Percentiles rank a stretch among this genome's conserved stretches.
Conservation (phyloP, 2,113 vertebrate genomes). For the Pithys albifrons region DNA sequence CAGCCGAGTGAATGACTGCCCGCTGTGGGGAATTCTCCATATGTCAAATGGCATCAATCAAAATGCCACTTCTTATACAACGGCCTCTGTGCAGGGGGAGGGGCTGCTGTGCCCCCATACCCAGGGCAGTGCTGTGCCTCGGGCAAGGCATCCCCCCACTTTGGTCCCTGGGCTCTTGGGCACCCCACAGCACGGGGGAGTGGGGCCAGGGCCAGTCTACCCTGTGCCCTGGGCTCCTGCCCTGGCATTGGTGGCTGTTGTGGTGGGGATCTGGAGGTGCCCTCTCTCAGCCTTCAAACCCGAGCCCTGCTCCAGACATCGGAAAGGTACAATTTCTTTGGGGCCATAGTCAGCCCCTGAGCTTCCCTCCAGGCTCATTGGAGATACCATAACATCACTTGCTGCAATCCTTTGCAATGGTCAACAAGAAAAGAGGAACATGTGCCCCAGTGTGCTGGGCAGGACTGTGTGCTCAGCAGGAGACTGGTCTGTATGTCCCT, state of each 20-base stretch:
- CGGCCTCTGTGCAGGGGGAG: not conserved
- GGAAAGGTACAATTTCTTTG: fast-evolving
- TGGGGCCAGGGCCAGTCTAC: not conserved
- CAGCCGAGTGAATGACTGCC: conserved; percentile 18
- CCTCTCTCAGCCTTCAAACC: no score
- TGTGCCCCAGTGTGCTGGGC: not conserved
- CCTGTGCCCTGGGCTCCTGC: not conserved
- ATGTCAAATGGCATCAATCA: conserved; percentile 51
- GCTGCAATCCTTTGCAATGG: not conserved
- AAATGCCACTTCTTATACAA: not conserved
- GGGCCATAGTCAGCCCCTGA: not conserved
- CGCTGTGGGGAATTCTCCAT: conserved; percentile 21
- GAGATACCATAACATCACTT: no score
- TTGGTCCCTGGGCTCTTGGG: fast-evolving
- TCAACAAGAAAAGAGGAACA: fast-evolving
- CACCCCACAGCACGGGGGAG: not conserved
- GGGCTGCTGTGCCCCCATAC: not conserved
- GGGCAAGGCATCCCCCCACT: not conserved
- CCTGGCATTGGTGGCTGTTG: fast-evolving
- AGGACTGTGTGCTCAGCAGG: not conserved
- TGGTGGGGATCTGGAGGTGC: no score
- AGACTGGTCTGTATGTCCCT: not conserved
- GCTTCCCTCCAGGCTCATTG: not conserved
- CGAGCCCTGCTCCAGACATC: not conserved
- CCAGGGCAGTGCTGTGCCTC: not conserved